Conservation (phyloP, 1,140 invertebrate genomes). For the Bombyx mori region DNA sequence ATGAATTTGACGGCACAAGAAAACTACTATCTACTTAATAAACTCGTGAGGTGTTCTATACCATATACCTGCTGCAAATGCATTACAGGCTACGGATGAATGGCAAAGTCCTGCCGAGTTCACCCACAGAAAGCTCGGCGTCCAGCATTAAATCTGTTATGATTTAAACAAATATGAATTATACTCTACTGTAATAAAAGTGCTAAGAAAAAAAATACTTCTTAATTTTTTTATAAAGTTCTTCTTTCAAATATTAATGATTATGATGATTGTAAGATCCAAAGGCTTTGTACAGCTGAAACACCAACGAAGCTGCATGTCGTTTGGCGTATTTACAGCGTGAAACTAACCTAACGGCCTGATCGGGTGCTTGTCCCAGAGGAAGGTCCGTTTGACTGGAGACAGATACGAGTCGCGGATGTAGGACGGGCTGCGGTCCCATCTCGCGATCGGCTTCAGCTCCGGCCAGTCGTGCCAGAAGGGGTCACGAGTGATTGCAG, state of each 20-base stretch:
- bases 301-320: constrained; percentile 30
- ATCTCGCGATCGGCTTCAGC: constrained; percentile 78
- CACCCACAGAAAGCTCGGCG: constrained; percentile 60
- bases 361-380: constrained; percentile 90
- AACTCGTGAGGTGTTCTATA: background rate
- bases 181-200: background rate
- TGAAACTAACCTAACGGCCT: constrained; percentile 81
- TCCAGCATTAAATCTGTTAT: constrained; percentile 64
- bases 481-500: constrained; percentile 84
- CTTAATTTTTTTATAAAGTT: no score
- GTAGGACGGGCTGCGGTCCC: constrained; percentile 81
- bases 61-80: constrained; percentile 35
- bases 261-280: constrained; percentile 18
- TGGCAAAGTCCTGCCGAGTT: constrained; percentile 66
- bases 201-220: no score
- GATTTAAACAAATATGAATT: constrained; percentile 26
- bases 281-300: constrained; percentile 45
- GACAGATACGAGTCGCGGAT: constrained; percentile 89
- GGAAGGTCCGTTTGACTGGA: constrained; percentile 88
- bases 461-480: constrained; percentile 89
- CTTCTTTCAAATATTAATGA: constrained; percentile 5
- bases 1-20: no score
- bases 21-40: background rate
- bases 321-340: constrained; percentile 42
- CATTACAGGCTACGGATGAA: constrained; percentile 67